Base-by-base conservation (phyloP, 2,113 vertebrate species). In the Epinephelus lanceolatus region DNA sequence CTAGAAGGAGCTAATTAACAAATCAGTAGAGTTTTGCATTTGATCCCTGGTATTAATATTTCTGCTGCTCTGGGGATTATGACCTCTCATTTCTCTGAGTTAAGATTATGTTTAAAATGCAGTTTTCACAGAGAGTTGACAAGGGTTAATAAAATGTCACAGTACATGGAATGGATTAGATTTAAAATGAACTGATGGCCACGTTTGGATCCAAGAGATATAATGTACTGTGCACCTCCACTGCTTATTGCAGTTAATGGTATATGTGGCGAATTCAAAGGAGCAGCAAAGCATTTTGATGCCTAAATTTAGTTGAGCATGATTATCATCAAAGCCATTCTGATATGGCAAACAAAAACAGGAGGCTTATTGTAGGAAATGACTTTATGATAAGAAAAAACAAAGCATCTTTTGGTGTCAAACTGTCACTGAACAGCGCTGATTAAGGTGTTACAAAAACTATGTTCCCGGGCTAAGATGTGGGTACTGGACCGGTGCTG, bases 221-320 rank as follows among this genome's bases (percentile, higher is more conserved):
- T 40, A 66, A 3, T 53, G 51, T 12, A 3, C 30, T 7, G 40
- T 47, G 42, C 57, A 37, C 37, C 52, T 63, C 47, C 8, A 0
- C 27, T 63, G 69, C 45, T 78, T 65, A 57, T 53, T 69, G 52
- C 40, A 56, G 70, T 71, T 82, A 84, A 70, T 85, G 45, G 55
- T 61, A 27, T 61, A 61, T 68, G 51, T 4, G 15, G 63, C 56
- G 80, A 23, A 69, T 70, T 89, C 76, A 84, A 85, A 91, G 63
- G 70, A 80, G 63, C 71, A 47, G 61, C 37, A 63, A 63, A 82
- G 59, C 71, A 80, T 80, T 83, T 83, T 88, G 89, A 91, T 78
- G 85, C 71, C 91, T 93, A 94, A 91, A 92, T 94, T 93, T 93
- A 93, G 91, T 89, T 66, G 84, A 75, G 80, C 76, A 25, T 65